Evolutionary conservation across 2,797 vertebrate species (phyloP).

Genomic region (Buceros bicornis): DNA sequence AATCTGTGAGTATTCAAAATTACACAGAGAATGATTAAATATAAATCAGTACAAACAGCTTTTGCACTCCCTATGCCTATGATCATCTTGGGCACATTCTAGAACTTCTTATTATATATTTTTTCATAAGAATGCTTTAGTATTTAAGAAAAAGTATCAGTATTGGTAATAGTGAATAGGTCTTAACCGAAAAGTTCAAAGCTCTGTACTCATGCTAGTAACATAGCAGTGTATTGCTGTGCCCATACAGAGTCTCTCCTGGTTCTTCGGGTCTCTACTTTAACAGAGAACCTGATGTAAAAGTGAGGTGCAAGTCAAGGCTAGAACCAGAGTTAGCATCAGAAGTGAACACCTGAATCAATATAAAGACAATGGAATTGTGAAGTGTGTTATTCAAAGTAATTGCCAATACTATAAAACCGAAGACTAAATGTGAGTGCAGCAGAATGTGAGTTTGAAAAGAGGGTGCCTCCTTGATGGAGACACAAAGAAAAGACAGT

Average conservation of each 20-base stretch:
- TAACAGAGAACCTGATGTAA: not conserved
- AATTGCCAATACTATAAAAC: not conserved
- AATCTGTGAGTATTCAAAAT: conserved; percentile 31
- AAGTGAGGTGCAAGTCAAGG: not conserved
- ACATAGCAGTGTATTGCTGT: not conserved
- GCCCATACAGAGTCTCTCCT: not conserved
- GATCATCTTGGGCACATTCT: not conserved
- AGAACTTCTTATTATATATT: not conserved
- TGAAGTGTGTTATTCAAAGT: not conserved
- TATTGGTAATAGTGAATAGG: not conserved
- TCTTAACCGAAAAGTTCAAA: not conserved
- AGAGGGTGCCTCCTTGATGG: not conserved
- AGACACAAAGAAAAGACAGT: not conserved
- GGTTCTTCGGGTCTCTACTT: not conserved
- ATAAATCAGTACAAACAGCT: not conserved
- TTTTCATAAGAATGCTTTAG: not conserved
- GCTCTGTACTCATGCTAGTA: not conserved
- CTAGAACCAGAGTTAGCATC: not conserved
- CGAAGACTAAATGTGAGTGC: accelerated
- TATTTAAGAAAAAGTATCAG: not conserved
- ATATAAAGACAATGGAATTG: not conserved
- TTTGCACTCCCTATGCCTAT: not conserved
- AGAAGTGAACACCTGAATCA: not conserved
- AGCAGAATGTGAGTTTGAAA: not conserved
- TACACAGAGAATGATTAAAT: not conserved